Evolutionary conservation across 2,113 vertebrate species (phyloP).

Genomic region (Notarius lentiginosus): DNA sequence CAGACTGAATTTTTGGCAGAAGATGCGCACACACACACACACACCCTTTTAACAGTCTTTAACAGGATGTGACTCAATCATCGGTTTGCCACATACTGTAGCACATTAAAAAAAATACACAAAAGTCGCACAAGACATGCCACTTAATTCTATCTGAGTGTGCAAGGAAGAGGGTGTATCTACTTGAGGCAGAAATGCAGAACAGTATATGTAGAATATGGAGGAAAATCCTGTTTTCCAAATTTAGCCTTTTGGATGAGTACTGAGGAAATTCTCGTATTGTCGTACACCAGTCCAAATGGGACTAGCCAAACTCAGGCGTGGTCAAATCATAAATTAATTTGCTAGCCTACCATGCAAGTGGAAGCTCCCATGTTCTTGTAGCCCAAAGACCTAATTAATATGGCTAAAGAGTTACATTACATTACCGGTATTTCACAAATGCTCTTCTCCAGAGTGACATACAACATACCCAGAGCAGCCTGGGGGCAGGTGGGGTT

Average conservation of each 20-base stretch:
- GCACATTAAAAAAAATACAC: background rate
- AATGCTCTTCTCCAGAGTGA: too few species aligned
- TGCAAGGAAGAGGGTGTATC: background rate
- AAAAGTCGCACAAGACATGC: background rate
- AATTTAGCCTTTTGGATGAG: background rate
- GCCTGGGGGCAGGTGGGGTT: too few species aligned
- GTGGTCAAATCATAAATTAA: background rate
- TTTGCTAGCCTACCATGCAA: background rate
- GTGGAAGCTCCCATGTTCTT: background rate
- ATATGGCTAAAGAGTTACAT: too few species aligned
- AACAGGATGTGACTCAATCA: slow-evolving; percentile 18
- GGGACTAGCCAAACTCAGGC: background rate
- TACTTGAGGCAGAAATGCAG: background rate
- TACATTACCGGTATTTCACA: too few species aligned
- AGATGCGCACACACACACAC: background rate
- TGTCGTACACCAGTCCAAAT: background rate
- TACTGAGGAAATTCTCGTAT: background rate
- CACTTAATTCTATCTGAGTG: background rate
- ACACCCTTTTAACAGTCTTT: background rate
- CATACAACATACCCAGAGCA: too few species aligned
- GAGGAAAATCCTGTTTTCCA: background rate
- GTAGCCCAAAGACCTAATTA: background rate
- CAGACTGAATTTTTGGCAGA: background rate
- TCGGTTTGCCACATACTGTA: slow-evolving; percentile 22
- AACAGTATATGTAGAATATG: background rate